phyloP scores from a whole-genome alignment of 2,888 invertebrate species.

The Drosophila diplacantha region DNA sequence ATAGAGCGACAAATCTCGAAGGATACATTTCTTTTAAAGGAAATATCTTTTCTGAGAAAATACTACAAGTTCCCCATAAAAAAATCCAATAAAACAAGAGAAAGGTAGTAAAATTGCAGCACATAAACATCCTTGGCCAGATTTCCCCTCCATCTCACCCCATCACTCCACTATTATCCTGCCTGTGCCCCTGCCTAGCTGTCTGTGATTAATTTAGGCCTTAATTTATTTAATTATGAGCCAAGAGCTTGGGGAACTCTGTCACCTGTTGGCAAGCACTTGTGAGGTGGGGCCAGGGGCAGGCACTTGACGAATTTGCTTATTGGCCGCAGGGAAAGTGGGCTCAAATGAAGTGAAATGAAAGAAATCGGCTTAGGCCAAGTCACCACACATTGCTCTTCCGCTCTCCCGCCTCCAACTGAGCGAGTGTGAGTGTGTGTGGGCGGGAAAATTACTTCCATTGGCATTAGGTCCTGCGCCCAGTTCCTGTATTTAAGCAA shows the following conservation, averaged over 20 bases:
- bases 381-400: conserved; percentile 40
- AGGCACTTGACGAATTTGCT: conserved; percentile 30
- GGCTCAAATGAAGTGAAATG: conserved; percentile 57
- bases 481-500: neutral
- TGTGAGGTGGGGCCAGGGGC: conserved; percentile 7
- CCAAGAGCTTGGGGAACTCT: conserved; percentile 2
- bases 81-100: neutral
- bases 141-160: neutral
- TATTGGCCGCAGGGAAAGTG: conserved; percentile 14
- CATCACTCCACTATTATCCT: neutral
- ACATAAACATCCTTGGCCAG: neutral
- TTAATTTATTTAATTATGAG: conserved; percentile 28
- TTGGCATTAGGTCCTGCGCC: conserved; percentile 45
- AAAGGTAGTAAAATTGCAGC: neutral
- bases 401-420: conserved; percentile 8
- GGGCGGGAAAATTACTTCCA: conserved; percentile 47
- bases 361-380: conserved; percentile 55
- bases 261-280: conserved; percentile 41
- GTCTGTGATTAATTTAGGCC: conserved; percentile 15
- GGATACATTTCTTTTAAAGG: neutral
- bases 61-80: neutral
- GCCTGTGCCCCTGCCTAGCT: neutral
- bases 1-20: too few relatives aligned
- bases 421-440: conserved; percentile 10
- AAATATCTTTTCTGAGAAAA: neutral